Conservation (phyloP, 2,113 vertebrate genomes). For the Athene cunicularia region DNA sequence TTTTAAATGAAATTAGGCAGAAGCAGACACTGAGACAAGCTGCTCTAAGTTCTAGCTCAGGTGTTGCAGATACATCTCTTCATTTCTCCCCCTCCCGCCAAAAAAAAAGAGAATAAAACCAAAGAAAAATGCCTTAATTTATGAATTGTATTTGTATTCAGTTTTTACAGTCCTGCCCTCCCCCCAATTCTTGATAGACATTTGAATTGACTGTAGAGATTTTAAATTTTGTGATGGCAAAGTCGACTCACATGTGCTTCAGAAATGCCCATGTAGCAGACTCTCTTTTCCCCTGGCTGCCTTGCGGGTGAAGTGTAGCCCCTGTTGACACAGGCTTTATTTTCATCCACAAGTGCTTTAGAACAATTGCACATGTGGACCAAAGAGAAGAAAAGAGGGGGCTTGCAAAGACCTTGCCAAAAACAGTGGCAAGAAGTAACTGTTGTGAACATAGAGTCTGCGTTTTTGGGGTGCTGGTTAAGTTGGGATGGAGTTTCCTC, state of each 20-base stretch:
- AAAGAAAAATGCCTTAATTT: background rate
- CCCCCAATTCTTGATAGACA: fast-evolving
- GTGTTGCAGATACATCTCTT: background rate
- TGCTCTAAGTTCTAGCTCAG: background rate
- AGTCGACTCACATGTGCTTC: fast-evolving
- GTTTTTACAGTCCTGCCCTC: background rate
- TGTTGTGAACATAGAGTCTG: fast-evolving
- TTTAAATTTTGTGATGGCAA: background rate
- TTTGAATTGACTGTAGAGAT: background rate
- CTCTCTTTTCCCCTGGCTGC: background rate
- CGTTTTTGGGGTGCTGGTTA: background rate
- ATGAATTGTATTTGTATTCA: background rate
- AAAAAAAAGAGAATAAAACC: background rate
- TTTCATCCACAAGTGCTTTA: conserved; percentile 34
- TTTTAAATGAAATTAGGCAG: background rate
- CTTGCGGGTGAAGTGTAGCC: background rate
- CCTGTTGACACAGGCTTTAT: background rate
- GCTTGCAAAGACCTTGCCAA: background rate
- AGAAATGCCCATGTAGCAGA: background rate
- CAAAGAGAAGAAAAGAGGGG: background rate
- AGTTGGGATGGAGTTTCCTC: background rate
- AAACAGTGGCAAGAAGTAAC: background rate
- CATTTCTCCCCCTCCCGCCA: background rate
- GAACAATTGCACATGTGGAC: background rate
- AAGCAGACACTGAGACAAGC: background rate